Base-by-base conservation (phyloP, 1,140 invertebrate species). In the Sipha flava region DNA sequence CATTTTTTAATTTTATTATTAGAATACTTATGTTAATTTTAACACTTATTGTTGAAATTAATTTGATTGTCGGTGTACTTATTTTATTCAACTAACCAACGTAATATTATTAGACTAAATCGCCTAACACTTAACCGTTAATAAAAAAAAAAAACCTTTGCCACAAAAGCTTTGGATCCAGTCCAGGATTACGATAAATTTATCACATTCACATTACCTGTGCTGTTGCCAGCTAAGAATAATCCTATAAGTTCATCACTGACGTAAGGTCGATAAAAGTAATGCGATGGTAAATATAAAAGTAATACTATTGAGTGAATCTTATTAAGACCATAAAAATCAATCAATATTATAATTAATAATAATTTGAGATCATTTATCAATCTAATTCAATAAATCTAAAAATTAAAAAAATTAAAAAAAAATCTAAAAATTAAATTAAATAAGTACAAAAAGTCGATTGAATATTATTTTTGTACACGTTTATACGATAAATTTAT, bases 131-230 rank as follows among this genome's bases (percentile, higher is more conserved):
- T 75, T 75, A 75, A 57, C 29, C 45, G 18, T 49, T 37, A 34
- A 54, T 75, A 75, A 34, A 75, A 75, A 49, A 23, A 59, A 73
- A 57, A 75, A 7, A 26, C 31, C 52, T 57, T 64, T 57, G 57
- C 21, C 34, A 54, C 43, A 52, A 34, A 49, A 52, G n/a, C 3
- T 75, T 75, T 75, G 72, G 72, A 75, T 18, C 18, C 49, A 26
- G 31, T 75, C 72, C 72, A 75, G 72, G 34, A 75, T 75, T 16
- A 73, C 47, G 70, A 73, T 75, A 75, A 75, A 75, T 75, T 75
- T 75, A 75, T 75, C 72, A 54, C 31, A 29, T 75, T 37, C 49
- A 10, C 72, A 75, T 75, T 54, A 54, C 72, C 72, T 75, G 52
- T 54, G 29, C 34, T 7, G n/a, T 40, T 75, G 72, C 49, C 49